These are phyloP conservation scores for Bujurquina vittata DNA, from an alignment of 2,113 vertebrate species.

Conservation along the genomic window DNA sequence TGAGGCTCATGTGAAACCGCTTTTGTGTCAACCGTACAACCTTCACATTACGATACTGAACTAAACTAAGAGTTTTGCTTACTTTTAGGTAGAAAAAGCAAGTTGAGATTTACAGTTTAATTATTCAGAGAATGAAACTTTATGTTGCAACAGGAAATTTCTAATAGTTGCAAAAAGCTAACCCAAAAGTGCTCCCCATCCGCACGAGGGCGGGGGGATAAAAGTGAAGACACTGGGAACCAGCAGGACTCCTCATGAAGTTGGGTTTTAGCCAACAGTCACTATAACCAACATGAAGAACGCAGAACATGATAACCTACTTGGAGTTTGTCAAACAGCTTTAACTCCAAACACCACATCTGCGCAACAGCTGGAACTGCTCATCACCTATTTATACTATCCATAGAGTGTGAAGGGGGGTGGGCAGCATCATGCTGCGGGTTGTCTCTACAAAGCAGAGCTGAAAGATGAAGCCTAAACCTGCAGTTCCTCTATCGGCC, in stretches of 20 bases:
- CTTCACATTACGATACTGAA: background rate
- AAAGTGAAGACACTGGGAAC: too few species aligned
- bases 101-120: background rate
- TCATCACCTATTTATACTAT: background rate
- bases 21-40: background rate
- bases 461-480: too few species aligned
- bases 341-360: too few species aligned
- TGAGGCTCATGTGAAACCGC: fast-evolving
- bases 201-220: too few species aligned
- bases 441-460: too few species aligned
- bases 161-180: too few species aligned
- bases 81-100: background rate
- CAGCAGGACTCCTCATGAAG: too few species aligned
- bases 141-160: background rate
- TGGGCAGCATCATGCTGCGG: background rate
- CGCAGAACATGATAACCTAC: too few species aligned
- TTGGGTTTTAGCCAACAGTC: too few species aligned
- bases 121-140: background rate
- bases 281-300: too few species aligned
- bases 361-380: background rate
- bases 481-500: too few species aligned
- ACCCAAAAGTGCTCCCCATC: background rate
- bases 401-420: background rate
- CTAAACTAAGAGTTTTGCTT: background rate
- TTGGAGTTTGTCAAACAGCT: too few species aligned